Conservation (phyloP, 2,888 invertebrate species). For the Hymenopus coronatus region DNA sequence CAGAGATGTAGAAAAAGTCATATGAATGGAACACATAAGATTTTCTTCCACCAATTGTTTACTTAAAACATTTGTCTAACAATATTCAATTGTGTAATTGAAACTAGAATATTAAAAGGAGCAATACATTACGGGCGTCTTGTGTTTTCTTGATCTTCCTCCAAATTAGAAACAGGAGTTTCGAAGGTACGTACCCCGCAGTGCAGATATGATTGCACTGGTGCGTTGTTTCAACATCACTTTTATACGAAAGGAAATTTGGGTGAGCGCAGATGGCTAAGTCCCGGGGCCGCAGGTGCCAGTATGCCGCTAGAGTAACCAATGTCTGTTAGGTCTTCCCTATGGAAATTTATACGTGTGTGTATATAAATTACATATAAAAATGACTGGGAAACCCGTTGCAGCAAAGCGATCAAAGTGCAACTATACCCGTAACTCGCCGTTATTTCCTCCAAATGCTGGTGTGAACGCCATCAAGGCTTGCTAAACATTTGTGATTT, state of each 20-base stretch:
- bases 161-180: too few relatives aligned
- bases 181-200: not conserved
- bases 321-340: not conserved
- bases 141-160: too few relatives aligned
- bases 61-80: too few relatives aligned
- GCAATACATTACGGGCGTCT: too few relatives aligned
- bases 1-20: too few relatives aligned
- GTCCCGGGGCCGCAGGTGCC: not conserved
- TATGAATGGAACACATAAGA: too few relatives aligned
- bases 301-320: not conserved
- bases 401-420: not conserved
- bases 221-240: not conserved
- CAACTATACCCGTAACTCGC: not conserved
- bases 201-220: not conserved
- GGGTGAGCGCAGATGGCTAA: not conserved
- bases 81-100: too few relatives aligned
- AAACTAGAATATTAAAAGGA: too few relatives aligned
- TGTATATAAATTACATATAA: not conserved
- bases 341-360: not conserved
- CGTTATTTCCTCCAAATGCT: not conserved
- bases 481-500: not conserved
- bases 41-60: too few relatives aligned
- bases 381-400: not conserved
- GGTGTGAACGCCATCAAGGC: not conserved
- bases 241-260: not conserved